Percentiles rank a stretch among this genome's conserved stretches.
Evolutionary conservation across 2,113 vertebrate genomes (phyloP).

Genomic region (Leptocoma aspasia): DNA sequence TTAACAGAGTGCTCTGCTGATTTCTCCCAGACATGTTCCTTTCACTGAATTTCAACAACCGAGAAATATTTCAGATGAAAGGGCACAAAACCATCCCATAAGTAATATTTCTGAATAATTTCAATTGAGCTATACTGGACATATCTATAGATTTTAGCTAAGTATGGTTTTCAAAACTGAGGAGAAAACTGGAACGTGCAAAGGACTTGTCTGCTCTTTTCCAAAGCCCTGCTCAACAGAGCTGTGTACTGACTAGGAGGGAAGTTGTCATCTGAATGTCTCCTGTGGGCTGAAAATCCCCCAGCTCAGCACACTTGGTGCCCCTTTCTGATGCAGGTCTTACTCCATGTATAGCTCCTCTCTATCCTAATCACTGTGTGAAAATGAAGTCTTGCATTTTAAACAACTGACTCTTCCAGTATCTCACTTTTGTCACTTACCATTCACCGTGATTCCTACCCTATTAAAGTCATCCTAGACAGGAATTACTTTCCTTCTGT

Average conservation of each 20-base stretch:
- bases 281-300: background rate
- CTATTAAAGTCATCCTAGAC: background rate
- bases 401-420: background rate
- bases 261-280: background rate
- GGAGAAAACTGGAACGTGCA: background rate
- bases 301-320: background rate
- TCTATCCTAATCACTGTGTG: background rate
- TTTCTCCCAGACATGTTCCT: background rate
- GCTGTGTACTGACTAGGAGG: accelerated
- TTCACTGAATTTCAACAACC: background rate
- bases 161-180: background rate
- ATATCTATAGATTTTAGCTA: background rate
- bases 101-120: background rate
- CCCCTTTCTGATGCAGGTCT: background rate
- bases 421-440: background rate
- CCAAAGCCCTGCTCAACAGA: background rate
- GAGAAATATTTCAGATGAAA: background rate
- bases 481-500: background rate
- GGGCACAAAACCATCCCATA: background rate
- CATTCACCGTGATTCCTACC: background rate
- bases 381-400: background rate
- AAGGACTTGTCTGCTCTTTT: background rate
- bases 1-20: background rate
- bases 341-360: background rate
- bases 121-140: background rate